phyloP scores from a whole-genome alignment of 1,140 invertebrate genomes.

The Sitobion miscanthi region DNA sequence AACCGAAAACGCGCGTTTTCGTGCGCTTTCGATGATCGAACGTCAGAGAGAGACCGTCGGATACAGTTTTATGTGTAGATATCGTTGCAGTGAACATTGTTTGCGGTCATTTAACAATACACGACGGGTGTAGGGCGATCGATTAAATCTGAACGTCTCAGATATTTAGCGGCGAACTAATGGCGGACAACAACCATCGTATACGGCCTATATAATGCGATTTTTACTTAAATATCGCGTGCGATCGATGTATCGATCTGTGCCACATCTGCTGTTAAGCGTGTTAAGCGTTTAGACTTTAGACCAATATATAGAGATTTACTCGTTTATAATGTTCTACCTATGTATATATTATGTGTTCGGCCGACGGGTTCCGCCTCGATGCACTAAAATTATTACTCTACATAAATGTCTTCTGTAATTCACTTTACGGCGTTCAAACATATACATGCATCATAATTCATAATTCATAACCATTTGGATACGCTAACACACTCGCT shows the following conservation, averaged over 20 bases:
- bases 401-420: too few species aligned
- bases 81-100: not conserved
- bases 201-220: not conserved
- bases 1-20: not conserved
- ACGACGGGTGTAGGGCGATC: not conserved
- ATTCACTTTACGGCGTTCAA: too few species aligned
- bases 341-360: not conserved
- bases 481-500: not conserved
- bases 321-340: not conserved
- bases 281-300: not conserved
- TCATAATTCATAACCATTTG: not conserved
- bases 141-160: not conserved
- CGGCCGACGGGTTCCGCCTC: not conserved
- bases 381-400: too few species aligned
- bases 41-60: not conserved
- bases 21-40: not conserved
- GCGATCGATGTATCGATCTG: not conserved
- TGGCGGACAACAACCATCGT: not conserved
- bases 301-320: not conserved
- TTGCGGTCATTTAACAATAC: not conserved
- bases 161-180: not conserved
- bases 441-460: not conserved
- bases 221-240: not conserved
- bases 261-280: not conserved
- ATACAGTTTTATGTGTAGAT: not conserved